Percentiles rank a stretch among this genome's conserved stretches.
phyloP scores from a whole-genome alignment of 2,113 vertebrate genomes.

The Pristiophorus japonicus region DNA sequence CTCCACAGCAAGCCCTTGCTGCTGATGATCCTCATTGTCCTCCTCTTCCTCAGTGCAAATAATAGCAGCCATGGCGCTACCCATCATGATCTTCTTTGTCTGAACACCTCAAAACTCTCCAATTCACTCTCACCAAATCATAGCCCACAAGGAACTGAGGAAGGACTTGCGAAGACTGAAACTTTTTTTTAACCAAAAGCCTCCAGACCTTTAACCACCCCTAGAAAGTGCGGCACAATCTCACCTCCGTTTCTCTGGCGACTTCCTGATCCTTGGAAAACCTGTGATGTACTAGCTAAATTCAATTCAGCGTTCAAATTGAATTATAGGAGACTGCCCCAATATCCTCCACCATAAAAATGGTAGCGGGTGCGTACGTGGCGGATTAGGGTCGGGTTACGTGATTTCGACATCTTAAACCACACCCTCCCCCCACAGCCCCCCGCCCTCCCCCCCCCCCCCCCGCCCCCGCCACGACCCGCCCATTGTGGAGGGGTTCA shows the following conservation, averaged over 20 bases:
- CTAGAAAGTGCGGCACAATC: background rate
- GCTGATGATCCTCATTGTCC: background rate
- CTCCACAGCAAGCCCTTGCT: background rate
- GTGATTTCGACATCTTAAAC: background rate
- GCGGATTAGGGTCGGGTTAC: background rate
- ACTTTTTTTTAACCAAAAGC: no score
- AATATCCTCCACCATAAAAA: background rate
- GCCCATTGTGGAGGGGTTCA: background rate
- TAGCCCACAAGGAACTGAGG: background rate
- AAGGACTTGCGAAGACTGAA: background rate
- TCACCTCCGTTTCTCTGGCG: background rate
- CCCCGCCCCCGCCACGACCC: no score
- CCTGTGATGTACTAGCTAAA: background rate
- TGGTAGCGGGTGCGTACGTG: background rate
- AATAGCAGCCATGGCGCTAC: background rate
- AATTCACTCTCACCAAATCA: background rate
- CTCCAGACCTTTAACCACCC: background rate
- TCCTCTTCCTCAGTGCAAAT: background rate
- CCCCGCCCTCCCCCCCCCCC: no score
- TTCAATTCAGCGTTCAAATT: background rate
- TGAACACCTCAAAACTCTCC: background rate
- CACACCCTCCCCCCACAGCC: no score
- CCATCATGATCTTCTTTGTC: background rate
- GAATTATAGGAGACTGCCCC: background rate
- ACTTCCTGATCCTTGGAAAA: background rate